phyloP scores from a whole-genome alignment of 2,888 invertebrate genomes.

The Andrena haemorrhoa region DNA sequence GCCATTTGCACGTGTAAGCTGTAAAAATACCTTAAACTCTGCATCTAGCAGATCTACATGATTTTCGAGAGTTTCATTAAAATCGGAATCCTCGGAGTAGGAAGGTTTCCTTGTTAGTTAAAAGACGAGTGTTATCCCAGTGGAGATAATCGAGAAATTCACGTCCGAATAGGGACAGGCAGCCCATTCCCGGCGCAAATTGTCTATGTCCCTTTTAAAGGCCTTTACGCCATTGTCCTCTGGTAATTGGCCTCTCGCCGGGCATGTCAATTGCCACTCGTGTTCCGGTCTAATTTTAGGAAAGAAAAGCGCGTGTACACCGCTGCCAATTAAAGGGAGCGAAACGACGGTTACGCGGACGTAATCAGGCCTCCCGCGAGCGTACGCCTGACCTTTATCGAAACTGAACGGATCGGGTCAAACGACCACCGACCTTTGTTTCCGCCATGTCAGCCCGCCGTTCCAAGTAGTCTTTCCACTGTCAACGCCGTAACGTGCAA shows the following conservation, averaged over 20 bases:
- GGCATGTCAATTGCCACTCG: slow-evolving; percentile 59
- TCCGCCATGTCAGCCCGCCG: background rate
- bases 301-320: slow-evolving; percentile 35
- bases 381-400: slow-evolving; percentile 6
- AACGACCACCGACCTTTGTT: background rate
- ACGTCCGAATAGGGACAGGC: background rate
- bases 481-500: too few species aligned
- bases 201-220: slow-evolving; percentile 54
- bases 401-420: slow-evolving; percentile 4
- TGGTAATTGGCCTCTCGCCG: slow-evolving; percentile 56
- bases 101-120: background rate
- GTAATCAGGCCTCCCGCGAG: background rate
- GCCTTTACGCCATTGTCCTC: slow-evolving; percentile 52
- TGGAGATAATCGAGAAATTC: slow-evolving; percentile 16
- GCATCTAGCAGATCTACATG: too few species aligned
- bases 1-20: too few species aligned
- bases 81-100: too few species aligned
- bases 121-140: background rate
- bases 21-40: too few species aligned
- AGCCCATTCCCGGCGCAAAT: slow-evolving; percentile 51
- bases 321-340: slow-evolving; percentile 52
- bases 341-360: slow-evolving; percentile 37
- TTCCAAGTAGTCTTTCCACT: background rate
- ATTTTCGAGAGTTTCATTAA: too few species aligned
- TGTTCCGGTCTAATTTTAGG: slow-evolving; percentile 54